These are phyloP conservation scores for Teleiodes luculella DNA, from an alignment of 2,888 invertebrate species.

Conservation along the genomic window DNA sequence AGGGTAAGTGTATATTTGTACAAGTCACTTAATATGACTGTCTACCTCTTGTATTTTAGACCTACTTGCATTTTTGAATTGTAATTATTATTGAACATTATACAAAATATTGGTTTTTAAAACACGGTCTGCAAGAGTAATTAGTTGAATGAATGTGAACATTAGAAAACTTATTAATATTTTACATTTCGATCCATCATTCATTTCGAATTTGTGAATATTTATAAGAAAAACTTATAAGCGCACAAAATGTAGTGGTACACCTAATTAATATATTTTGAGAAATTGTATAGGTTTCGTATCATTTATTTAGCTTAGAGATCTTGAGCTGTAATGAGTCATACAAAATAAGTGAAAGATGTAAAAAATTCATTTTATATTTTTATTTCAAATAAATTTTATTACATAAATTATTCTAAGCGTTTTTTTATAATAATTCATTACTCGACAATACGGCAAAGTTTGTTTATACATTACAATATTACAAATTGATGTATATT, in stretches of 20 bases:
- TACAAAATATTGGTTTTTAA: neutral
- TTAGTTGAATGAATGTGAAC: too few relatives aligned
- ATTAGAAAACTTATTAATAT: too few relatives aligned
- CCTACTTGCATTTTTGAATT: too few relatives aligned
- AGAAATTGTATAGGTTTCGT: slow-evolving; percentile 15
- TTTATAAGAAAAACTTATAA: slow-evolving; percentile 10
- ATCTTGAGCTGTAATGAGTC: slow-evolving; percentile 17
- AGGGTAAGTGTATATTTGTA: slow-evolving; percentile 27
- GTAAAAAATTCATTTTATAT: slow-evolving; percentile 63
- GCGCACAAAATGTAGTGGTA: slow-evolving; percentile 32
- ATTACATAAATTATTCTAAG: slow-evolving; percentile 32
- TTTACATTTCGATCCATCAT: too few relatives aligned
- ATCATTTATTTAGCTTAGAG: slow-evolving; percentile 6
- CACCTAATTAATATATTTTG: slow-evolving; percentile 15
- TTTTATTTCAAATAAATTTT: slow-evolving; percentile 56
- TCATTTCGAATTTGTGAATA: too few relatives aligned
- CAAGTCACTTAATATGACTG: slow-evolving; percentile 26
- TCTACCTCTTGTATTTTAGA: slow-evolving; percentile 12
- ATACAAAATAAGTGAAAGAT: slow-evolving; percentile 27
- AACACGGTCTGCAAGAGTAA: neutral
- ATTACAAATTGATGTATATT: too few relatives aligned
- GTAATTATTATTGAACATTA: too few relatives aligned
- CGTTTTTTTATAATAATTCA: neutral
- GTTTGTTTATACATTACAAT: too few relatives aligned
- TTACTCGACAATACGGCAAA: too few relatives aligned